These are phyloP conservation scores for Brachyhypopomus gauderio DNA, from an alignment of 2,113 vertebrate species.

Conservation along the genomic window DNA sequence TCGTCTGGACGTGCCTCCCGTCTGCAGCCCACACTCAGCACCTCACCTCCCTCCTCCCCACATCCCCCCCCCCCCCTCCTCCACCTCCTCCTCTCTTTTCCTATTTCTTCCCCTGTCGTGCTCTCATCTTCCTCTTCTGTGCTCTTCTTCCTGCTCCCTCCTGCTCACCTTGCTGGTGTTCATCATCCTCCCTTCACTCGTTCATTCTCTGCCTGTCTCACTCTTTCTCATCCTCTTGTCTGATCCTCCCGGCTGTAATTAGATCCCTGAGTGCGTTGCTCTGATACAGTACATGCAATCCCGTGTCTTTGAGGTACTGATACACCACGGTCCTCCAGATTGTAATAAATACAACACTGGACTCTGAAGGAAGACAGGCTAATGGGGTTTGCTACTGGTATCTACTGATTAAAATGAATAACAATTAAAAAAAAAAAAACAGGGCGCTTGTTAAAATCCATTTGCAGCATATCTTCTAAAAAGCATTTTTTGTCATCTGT, in stretches of 20 bases:
- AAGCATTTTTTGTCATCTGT: neutral
- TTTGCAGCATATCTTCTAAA: neutral
- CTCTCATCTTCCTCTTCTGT: neutral
- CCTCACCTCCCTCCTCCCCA: neutral
- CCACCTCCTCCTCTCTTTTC: neutral
- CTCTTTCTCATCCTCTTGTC: slow-evolving; percentile 14
- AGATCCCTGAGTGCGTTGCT: too few relatives aligned
- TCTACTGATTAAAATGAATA: too few relatives aligned
- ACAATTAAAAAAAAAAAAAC: too few relatives aligned
- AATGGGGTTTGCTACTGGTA: too few relatives aligned
- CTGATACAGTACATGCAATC: too few relatives aligned
- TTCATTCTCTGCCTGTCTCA: neutral
- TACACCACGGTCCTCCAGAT: too few relatives aligned
- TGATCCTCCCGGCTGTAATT: neutral
- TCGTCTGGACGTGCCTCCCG: slow-evolving; percentile 19
- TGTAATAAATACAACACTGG: too few relatives aligned
- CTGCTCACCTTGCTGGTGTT: neutral
- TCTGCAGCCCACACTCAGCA: too few relatives aligned
- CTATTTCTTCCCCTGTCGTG: neutral
- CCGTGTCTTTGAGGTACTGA: too few relatives aligned
- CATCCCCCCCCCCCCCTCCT: too few relatives aligned
- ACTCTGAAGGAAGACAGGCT: too few relatives aligned
- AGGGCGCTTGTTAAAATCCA: too few relatives aligned
- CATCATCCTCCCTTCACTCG: neutral
- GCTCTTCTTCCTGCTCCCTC: neutral